Conservation (phyloP, 2,113 vertebrate species). For the Nymphicus hollandicus region DNA sequence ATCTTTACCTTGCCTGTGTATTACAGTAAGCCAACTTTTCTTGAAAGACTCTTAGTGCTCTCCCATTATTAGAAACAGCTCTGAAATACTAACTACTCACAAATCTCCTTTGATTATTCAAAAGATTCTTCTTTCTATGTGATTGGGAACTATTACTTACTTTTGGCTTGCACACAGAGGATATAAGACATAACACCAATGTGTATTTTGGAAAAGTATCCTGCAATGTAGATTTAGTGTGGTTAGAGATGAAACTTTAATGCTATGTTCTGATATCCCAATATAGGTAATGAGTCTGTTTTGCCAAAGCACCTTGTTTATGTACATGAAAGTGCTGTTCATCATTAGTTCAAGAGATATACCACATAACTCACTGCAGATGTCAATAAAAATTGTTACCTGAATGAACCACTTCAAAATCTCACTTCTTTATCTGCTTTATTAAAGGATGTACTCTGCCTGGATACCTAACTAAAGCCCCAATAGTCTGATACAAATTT, state of each 20-base stretch:
- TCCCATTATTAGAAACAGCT: neutral
- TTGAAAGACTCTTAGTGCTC: neutral
- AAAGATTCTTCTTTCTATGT: neutral
- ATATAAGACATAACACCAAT: neutral
- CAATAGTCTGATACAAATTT: neutral
- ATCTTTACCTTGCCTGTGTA: neutral
- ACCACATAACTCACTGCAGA: neutral
- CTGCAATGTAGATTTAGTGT: accelerated
- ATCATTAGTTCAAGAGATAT: neutral
- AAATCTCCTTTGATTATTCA: neutral
- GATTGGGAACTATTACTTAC: neutral
- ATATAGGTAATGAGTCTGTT: neutral
- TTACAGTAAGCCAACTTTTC: neutral
- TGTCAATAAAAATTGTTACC: neutral
- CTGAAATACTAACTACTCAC: neutral
- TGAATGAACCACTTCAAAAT: neutral
- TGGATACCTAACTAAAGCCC: neutral
- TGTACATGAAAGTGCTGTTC: neutral
- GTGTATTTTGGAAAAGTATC: neutral
- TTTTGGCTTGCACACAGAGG: neutral
- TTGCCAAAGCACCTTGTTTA: conserved; percentile 5
- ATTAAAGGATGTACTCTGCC: neutral
- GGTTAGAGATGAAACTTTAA: neutral
- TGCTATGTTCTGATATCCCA: neutral
- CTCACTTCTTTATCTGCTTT: neutral